A percentile compares a stretch with the other conserved stretches of the same genome.
Evolutionary conservation across 64 coral and sea anemone genomes (phyloP).

Genomic region (Actinia equina): DNA sequence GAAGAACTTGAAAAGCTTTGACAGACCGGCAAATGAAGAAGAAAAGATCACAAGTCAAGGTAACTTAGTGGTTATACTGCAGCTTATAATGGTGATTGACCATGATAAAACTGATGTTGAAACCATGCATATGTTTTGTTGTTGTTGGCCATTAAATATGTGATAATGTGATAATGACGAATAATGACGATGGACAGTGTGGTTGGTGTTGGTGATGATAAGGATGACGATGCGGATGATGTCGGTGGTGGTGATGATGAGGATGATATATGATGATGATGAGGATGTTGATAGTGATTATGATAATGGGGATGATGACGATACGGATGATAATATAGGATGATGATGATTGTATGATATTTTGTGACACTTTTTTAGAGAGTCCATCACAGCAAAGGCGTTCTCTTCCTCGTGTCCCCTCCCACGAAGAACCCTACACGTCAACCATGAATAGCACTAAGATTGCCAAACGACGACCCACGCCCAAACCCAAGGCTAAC

Average conservation of each 20-base stretch:
- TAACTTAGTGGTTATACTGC: neutral
- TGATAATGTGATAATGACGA: too few species aligned
- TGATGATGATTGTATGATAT: neutral
- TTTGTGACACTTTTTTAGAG: neutral
- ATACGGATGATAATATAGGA: neutral
- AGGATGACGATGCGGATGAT: neutral
- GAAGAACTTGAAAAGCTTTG: neutral
- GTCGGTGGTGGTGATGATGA: too few species aligned
- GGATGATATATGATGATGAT: neutral
- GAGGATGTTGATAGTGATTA: neutral
- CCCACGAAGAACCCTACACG: slow-evolving; percentile 42
- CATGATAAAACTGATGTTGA: too few species aligned
- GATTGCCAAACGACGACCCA: slow-evolving; percentile 30
- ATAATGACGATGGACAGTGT: too few species aligned
- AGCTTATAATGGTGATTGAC: too few species aligned
- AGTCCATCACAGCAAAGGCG: slow-evolving; percentile 22
- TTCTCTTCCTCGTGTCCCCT: slow-evolving; percentile 42
- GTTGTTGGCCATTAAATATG: too few species aligned
- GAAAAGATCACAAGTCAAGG: neutral
- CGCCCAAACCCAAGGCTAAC: slow-evolving; percentile 16
- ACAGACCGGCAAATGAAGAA: neutral
- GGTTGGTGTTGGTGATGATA: neutral
- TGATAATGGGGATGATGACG: neutral
- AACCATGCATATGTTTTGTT: too few species aligned
- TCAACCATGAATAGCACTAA: slow-evolving; percentile 55